Evolutionary conservation across 2,888 invertebrate species (phyloP), one percentile per base, ranked within the genome.

Genomic region (Caenorhabditis uteleia): DNA sequence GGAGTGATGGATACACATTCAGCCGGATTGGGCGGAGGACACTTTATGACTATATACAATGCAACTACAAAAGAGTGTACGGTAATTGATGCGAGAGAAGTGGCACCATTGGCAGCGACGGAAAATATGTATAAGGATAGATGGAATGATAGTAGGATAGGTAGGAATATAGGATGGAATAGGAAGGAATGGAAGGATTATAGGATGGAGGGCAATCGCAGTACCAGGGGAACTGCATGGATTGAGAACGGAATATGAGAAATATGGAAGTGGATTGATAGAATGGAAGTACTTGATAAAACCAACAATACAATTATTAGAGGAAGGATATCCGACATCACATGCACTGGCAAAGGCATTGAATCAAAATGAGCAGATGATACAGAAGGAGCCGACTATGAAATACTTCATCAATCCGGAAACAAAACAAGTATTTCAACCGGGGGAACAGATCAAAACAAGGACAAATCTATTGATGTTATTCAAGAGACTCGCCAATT

Each of bases 21-120:
- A 75, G 90, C 90, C 89, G 93, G 93, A 0, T 85, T 93, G 4
- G 93, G 93, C 3, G 93, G 94, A 39, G 93, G 93, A 10, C 93
- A 93, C 84, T 85, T 92, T 40, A 89, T 91, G 84, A 91, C 91
- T 1, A 88, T 91, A 56, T 93, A 91, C 86, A 89, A 89, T 58
- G 71, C 73, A 14, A 75, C 80, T 0, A 76, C 77, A 0, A 56
- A 67, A 38, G 56, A 68, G 26, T 83, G 80, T 46, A 62, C 67
- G 7, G 80, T 79, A n/a, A 77, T 86, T 25, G 85, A 86, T 77
- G 85, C 85, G 1, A 73, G 86, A 46, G 86, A 86, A 66, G 75
- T 72, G 2, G 86, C 86, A 4, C 85, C 86, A 0, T 83, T 84
- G 1, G 87, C 85, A 0, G 89, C 93, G 0, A 85, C 86, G 4